Evolutionary conservation across 1,140 invertebrate genomes (phyloP).

Genomic region (Pogonognathellus flavescens): DNA sequence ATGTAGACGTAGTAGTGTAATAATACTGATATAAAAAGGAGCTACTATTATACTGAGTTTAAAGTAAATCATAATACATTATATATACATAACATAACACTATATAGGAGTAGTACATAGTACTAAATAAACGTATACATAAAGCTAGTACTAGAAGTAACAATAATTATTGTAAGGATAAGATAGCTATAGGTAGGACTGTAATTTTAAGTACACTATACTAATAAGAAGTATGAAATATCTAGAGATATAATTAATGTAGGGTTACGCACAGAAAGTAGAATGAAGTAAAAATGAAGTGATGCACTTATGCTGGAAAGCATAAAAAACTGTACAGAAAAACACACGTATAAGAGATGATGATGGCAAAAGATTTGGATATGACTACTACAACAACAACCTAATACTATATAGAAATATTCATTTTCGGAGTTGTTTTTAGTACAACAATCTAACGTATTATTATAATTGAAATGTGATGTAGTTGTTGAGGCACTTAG

Average conservation of each 20-base stretch:
- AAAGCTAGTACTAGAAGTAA: too few species aligned
- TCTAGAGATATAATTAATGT: background rate
- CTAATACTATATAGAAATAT: slow-evolving; percentile 16
- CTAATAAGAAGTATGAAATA: too few species aligned
- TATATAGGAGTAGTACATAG: too few species aligned
- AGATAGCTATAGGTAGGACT: too few species aligned
- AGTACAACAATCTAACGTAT: slow-evolving; percentile 47
- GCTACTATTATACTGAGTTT: too few species aligned
- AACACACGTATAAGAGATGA: slow-evolving; percentile 10
- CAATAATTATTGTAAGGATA: background rate
- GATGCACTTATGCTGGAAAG: slow-evolving; percentile 27
- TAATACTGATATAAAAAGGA: too few species aligned
- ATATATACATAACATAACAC: too few species aligned
- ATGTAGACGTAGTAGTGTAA: background rate
- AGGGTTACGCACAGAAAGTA: slow-evolving; percentile 27
- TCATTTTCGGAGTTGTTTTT: slow-evolving; percentile 37
- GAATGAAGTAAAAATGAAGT: slow-evolving; percentile 36
- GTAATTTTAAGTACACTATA: background rate
- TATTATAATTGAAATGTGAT: slow-evolving; percentile 49
- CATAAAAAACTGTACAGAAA: background rate
- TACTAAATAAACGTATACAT: background rate
- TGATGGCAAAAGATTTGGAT: slow-evolving; percentile 37
- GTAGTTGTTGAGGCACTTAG: slow-evolving; percentile 35
- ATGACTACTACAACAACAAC: slow-evolving; percentile 25
- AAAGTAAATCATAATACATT: too few species aligned